Percentiles rank a stretch among this genome's conserved stretches.
Evolutionary conservation across 2,797 vertebrate species (phyloP).

Genomic region (Agapornis canus): DNA sequence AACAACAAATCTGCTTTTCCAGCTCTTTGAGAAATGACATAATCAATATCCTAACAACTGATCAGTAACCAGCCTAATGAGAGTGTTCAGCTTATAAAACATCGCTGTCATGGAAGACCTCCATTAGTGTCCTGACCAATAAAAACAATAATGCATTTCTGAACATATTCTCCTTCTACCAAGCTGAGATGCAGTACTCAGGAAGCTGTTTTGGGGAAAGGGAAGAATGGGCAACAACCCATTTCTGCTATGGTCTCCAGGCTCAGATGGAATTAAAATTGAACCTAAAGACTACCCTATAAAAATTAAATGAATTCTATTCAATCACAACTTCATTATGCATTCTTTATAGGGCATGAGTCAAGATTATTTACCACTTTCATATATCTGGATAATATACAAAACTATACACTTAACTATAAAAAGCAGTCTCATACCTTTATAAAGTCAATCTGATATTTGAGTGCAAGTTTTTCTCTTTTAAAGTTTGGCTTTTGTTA

Average conservation of each 20-base stretch:
- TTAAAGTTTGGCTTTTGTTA: slow-evolving; percentile 5
- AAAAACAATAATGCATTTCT: slow-evolving; percentile 82
- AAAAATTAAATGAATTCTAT: slow-evolving; percentile 81
- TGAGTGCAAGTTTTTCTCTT: background rate
- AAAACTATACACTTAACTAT: slow-evolving; percentile 63
- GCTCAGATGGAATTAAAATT: slow-evolving; percentile 82
- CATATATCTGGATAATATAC: slow-evolving; percentile 71
- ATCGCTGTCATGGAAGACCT: slow-evolving; percentile 75
- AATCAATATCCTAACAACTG: slow-evolving; percentile 82
- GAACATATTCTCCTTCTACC: slow-evolving; percentile 70
- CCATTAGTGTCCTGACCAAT: slow-evolving; percentile 84
- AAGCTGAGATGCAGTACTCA: slow-evolving; percentile 56
- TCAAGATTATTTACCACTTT: slow-evolving; percentile 74
- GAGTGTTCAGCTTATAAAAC: slow-evolving; percentile 81
- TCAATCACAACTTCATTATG: slow-evolving; percentile 76
- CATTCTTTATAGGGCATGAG: slow-evolving; percentile 71
- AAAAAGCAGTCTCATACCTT: slow-evolving; percentile 69
- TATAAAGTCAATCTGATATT: slow-evolving; percentile 24
- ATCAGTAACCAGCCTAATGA: slow-evolving; percentile 81
- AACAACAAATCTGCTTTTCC: slow-evolving; percentile 60
- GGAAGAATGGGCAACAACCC: slow-evolving; percentile 66
- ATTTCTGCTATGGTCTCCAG: slow-evolving; percentile 70
- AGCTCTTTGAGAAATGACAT: slow-evolving; percentile 80
- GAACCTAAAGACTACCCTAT: slow-evolving; percentile 75
- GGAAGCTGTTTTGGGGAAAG: slow-evolving; percentile 52